Conservation (phyloP, 2,797 vertebrate genomes). For the Stomatorhinus walkeri region DNA sequence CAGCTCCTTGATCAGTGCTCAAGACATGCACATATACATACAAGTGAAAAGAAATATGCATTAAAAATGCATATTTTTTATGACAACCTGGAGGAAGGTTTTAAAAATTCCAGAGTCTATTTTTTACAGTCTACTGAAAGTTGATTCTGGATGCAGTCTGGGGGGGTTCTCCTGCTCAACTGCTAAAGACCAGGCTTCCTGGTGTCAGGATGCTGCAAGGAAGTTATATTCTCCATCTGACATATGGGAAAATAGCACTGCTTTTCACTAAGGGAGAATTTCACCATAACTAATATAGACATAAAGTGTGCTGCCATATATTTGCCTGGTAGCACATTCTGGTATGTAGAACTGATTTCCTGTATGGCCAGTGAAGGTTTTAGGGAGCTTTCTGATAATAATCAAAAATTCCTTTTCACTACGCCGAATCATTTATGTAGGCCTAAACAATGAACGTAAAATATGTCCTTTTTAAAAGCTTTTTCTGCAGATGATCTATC, state of each 20-base stretch:
- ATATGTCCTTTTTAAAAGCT: neutral
- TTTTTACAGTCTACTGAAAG: slow-evolving; percentile 35
- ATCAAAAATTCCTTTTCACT: neutral
- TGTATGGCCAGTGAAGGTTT: neutral
- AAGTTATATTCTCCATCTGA: slow-evolving; percentile 28
- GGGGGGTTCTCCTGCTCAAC: slow-evolving; percentile 24
- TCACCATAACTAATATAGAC: slow-evolving; percentile 35
- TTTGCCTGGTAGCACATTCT: neutral
- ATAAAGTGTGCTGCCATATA: neutral
- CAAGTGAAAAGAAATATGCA: too few relatives aligned
- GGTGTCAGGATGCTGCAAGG: slow-evolving; percentile 15
- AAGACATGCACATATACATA: too few relatives aligned
- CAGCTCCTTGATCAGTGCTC: too few relatives aligned
- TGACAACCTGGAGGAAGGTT: slow-evolving; percentile 42
- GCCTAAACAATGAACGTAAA: neutral
- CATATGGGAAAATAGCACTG: slow-evolving; percentile 29
- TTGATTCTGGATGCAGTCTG: slow-evolving; percentile 28
- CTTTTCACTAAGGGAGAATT: slow-evolving; percentile 16
- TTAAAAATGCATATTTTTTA: neutral
- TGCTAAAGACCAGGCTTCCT: slow-evolving; percentile 29
- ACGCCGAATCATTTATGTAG: neutral
- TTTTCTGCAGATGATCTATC: neutral
- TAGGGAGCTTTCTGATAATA: neutral
- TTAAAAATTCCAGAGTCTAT: slow-evolving; percentile 16
- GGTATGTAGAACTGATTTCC: slow-evolving; percentile 1